These are phyloP conservation scores for Tetraodon nigroviridis DNA, from an alignment of 2,113 vertebrate genomes.

Conservation along the genomic window DNA sequence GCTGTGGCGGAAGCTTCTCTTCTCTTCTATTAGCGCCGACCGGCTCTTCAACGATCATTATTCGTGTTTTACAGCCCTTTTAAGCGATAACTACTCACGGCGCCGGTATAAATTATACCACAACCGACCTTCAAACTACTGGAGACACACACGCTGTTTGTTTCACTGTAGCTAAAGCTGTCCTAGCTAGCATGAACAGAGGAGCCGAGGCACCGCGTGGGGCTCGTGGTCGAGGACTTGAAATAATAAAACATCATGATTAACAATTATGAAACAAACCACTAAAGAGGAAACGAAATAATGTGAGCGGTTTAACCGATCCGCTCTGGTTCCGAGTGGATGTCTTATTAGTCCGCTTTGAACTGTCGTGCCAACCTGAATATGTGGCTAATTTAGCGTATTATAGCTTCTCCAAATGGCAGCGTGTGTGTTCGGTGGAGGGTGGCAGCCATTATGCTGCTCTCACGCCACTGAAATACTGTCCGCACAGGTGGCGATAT, in stretches of 20 bases:
- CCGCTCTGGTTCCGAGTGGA: background rate
- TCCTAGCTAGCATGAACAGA: too few relatives aligned
- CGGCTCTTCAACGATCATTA: too few relatives aligned
- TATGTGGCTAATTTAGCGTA: conserved; percentile 2
- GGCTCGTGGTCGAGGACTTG: background rate
- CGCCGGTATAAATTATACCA: conserved; percentile 5
- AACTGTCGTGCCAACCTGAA: conserved; percentile 1
- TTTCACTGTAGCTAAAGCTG: too few relatives aligned
- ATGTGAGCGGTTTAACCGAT: conserved; percentile 4
- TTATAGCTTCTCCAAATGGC: conserved; percentile 46
- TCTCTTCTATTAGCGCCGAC: too few relatives aligned
- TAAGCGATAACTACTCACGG: too few relatives aligned
- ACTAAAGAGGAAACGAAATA: conserved; percentile 3
- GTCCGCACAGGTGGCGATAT: background rate
- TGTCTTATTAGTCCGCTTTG: conserved; percentile 1
- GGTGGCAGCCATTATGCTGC: conserved; percentile 26
- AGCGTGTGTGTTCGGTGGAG: conserved; percentile 68
- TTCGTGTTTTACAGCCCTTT: background rate
- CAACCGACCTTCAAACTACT: conserved; percentile 1
- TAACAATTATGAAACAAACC: conserved; percentile 8
- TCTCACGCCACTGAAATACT: too few relatives aligned
- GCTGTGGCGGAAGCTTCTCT: too few relatives aligned
- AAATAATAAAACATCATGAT: background rate
- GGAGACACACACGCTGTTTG: background rate
- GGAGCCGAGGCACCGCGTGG: too few relatives aligned